A percentile compares a stretch with the other conserved stretches of the same genome.
These are phyloP conservation scores for Uropsilus gracilis DNA, from an alignment of 2,113 vertebrate species.

Conservation along the genomic window DNA sequence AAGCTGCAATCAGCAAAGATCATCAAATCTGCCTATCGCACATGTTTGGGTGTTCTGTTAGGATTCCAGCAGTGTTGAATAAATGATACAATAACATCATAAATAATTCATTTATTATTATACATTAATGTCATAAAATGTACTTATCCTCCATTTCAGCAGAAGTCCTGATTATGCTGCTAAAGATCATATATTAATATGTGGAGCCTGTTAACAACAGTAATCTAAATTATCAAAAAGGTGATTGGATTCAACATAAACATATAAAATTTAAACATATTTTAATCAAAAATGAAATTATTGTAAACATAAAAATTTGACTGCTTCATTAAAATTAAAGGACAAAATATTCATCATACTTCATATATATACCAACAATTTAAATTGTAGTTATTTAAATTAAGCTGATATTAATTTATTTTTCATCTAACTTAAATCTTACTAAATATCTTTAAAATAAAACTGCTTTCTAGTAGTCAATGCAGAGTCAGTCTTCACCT, in stretches of 20 bases:
- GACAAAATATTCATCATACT: conserved; percentile 14
- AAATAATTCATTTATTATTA: conserved; percentile 28
- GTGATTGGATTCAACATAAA: background rate
- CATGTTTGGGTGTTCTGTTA: background rate
- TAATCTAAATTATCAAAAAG: conserved; percentile 11
- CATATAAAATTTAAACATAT: background rate
- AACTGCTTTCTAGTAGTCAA: background rate
- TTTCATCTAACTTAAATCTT: conserved; percentile 21
- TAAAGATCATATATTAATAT: conserved; percentile 24
- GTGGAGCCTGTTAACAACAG: background rate
- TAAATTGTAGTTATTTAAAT: background rate
- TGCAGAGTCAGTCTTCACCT: background rate
- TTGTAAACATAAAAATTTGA: background rate
- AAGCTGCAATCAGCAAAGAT: conserved; percentile 2
- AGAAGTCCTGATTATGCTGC: background rate
- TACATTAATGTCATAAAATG: background rate
- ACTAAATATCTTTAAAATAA: conserved; percentile 20
- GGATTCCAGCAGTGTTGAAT: background rate
- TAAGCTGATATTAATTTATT: conserved; percentile 2
- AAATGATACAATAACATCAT: background rate
- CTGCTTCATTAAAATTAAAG: conserved; percentile 28
- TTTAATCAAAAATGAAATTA: conserved; percentile 38
- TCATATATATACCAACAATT: background rate
- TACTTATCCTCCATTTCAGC: background rate
- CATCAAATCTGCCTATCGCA: background rate